phyloP scores from a whole-genome alignment of 2,888 invertebrate genomes.

The Cheiracanthium punctorium region DNA sequence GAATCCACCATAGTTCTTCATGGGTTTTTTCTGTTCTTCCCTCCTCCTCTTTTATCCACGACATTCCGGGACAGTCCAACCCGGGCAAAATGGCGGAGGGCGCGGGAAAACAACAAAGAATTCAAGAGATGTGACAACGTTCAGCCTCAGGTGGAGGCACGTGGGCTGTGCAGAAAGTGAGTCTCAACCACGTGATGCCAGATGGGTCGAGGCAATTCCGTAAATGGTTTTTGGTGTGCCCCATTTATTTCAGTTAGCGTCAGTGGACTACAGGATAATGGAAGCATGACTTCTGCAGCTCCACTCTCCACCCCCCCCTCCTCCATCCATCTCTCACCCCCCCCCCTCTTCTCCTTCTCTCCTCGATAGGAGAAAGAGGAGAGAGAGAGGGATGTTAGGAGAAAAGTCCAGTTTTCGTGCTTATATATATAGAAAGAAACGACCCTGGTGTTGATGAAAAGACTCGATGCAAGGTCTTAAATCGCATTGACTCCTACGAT shows the following conservation, averaged over 20 bases:
- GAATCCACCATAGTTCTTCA: conserved; percentile 44
- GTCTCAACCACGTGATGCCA: conserved; percentile 63
- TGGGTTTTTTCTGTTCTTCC: conserved; percentile 11
- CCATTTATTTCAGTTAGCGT: conserved; percentile 71
- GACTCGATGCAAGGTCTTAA: conserved; percentile 45
- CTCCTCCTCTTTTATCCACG: conserved; percentile 20
- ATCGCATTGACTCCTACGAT: conserved; percentile 66
- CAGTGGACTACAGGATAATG: conserved; percentile 66
- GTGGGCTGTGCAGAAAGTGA: conserved; percentile 29
- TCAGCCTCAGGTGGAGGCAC: conserved; percentile 41
- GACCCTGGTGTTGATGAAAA: conserved; percentile 59
- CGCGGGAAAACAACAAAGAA: conserved; percentile 11
- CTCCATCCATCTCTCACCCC: neutral
- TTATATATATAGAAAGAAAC: conserved; percentile 40
- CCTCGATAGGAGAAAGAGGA: conserved; percentile 11
- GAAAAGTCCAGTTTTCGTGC: conserved; percentile 45
- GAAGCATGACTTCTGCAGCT: conserved; percentile 68
- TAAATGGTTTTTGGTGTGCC: conserved; percentile 69
- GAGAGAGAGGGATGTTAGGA: conserved; percentile 1
- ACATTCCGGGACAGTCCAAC: conserved; percentile 44
- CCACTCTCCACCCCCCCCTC: conserved; percentile 18
- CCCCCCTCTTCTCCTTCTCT: neutral
- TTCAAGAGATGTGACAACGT: conserved; percentile 48
- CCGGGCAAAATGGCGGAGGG: neutral
- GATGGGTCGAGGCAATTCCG: conserved; percentile 71